Conservation (phyloP, 1,140 invertebrate species). For the Neodiprion pinetum region DNA sequence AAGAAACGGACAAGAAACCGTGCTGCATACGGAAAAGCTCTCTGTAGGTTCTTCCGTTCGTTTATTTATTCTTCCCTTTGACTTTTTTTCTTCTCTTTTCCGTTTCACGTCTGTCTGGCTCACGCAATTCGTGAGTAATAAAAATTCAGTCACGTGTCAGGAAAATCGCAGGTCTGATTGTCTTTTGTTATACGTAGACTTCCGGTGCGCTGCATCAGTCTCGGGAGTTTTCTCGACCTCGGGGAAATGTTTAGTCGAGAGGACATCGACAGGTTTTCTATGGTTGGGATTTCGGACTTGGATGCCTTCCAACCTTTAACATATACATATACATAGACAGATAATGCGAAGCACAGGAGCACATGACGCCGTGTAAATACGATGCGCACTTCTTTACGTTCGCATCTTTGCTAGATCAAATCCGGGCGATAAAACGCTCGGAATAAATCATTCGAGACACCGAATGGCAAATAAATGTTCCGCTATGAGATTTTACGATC, state of each 20-base stretch:
- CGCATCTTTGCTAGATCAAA: not conserved
- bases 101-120: too few species aligned
- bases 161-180: not conserved
- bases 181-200: not conserved
- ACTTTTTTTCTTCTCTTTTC: too few species aligned
- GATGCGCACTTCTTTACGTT: not conserved
- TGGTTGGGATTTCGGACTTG: not conserved
- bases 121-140: too few species aligned
- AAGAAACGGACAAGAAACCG: too few species aligned
- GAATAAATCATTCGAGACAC: not conserved
- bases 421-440: not conserved
- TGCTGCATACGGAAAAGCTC: too few species aligned
- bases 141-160: not conserved
- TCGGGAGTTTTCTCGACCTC: not conserved
- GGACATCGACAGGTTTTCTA: not conserved
- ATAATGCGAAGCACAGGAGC: too few species aligned
- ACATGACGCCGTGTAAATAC: too few species aligned
- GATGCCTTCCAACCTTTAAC: not conserved
- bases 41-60: too few species aligned
- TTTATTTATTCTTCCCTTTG: too few species aligned
- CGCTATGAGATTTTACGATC: constrained; percentile 5
- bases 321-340: not conserved
- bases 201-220: not conserved
- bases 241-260: not conserved
- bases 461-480: not conserved